These are phyloP conservation scores for Agelaius phoeniceus DNA, from an alignment of 2,113 vertebrate genomes.

Conservation along the genomic window DNA sequence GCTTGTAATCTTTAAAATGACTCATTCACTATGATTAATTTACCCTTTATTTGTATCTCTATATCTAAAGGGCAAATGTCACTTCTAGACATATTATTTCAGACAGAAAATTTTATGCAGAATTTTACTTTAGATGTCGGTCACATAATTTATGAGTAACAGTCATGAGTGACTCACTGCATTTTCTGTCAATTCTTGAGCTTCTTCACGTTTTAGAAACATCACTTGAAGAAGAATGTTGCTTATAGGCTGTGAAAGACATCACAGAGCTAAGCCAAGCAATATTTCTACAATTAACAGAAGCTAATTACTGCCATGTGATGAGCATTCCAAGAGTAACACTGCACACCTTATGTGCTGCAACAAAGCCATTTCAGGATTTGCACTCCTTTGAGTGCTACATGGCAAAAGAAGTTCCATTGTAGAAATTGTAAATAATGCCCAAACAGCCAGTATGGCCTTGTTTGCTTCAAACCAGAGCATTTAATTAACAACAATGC, in stretches of 20 bases:
- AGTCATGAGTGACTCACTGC: not conserved
- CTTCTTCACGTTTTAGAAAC: not conserved
- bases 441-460: not conserved
- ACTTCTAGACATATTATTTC: conserved; percentile 51
- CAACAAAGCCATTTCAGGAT: not conserved
- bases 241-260: not conserved
- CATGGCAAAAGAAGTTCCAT: not conserved
- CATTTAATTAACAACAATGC: not conserved
- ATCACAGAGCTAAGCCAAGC: not conserved
- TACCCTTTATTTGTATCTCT: conserved; percentile 61
- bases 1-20: conserved; percentile 60
- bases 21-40: conserved; percentile 60
- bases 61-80: conserved; percentile 66
- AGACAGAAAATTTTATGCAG: conserved; percentile 14
- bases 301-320: not conserved
- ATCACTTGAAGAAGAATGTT: not conserved
- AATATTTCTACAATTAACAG: not conserved
- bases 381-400: not conserved
- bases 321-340: not conserved
- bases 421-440: not conserved
- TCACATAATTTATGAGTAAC: conserved; percentile 1
- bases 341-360: not conserved
- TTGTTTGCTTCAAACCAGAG: not conserved
- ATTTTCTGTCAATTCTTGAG: not conserved
- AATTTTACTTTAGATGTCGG: conserved; percentile 48